Evolutionary conservation across 2,888 invertebrate species (phyloP), one percentile per base, ranked within the genome.

Genomic region (Entomobrya multifasciata): DNA sequence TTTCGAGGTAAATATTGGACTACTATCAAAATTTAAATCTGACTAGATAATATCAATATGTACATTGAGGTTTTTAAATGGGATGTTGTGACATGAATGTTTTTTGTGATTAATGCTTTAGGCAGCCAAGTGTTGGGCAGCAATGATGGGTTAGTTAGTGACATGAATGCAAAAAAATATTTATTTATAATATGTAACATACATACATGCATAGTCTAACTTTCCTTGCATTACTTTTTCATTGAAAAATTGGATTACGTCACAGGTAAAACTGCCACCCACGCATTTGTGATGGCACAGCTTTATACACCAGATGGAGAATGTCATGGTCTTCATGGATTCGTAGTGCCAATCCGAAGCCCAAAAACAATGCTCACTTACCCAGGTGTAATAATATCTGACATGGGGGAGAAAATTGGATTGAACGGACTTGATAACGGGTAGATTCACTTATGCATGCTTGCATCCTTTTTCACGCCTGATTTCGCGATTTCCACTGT

Each of bases 361-460:
- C 94, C 95, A 0, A 93, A 94, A 83, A 96, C 96, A 0, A 92
- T 96, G 91, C 92, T 94, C 78, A 94, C 97, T 0, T 95, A 93
- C 91, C 95, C 96, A 0, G 97, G 98, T 0, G 95, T 87, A 47
- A 94, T 95, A n/a, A 95, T 98, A 0, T 98, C 97, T 0, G 98
- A 99, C 92, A 94, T 99, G 93, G 99, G 99, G 0, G 96, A 96
- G 92, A 99, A 99, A 93, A 94, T 97, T 55, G 98, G 97, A 0
- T 94, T 97, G 13, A 97, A 98, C 92, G 98, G 97, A 3, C 93
- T 98, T 1, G 82, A 82, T 67, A 55, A 77, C 41, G 82, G 82
- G 82, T 62, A 82, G 74, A 17, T 74, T 1, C 17, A 17, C 20
- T 17, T 47, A 47, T 3, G 11, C 47, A 5, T 13, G 1, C 4